Base-by-base conservation (phyloP, 2,113 vertebrate genomes). In the Genyomyrus donnyi region DNA sequence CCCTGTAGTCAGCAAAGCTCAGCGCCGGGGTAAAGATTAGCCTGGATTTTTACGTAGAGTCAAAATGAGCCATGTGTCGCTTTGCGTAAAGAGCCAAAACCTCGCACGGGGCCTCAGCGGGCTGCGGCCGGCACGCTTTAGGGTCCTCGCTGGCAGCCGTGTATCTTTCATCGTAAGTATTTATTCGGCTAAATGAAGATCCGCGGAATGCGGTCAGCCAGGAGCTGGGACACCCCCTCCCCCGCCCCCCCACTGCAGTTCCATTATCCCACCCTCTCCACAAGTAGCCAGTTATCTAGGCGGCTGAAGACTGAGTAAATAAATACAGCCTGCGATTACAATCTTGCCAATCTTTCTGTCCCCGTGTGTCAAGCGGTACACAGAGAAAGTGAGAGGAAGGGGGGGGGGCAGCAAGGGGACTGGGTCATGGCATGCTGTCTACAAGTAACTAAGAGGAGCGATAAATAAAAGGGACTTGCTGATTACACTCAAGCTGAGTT, bases 241-340 rank as follows among this genome's bases (percentile, higher is more conserved):
- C 50, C 39, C 8, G 52, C 39, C 49, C 85, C 80, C 17, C 85
- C 39, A 58, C 39, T 21, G 10, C 42, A 52, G 56, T 48, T 52
- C 46, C 88, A 80, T 50, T n/a, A 49, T 56, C 21, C 74, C 50
- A n/a, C 31, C 49, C 74, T 53, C 88, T 80, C 89, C 89, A 45
- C 89, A 87, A 46, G 49, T 74, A 52, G 77, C 9, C 77, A 39
- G 89, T 84, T 89, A 89, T 89, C 89, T 84, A 77, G 48, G 15
- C 77, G 19, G 74, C 89, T 80, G 89, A 89, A 58, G 89, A 56
- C 89, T 45, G 89, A 84, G 89, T 80, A 89, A 89, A 89, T 83
- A 89, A 83, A 89, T 42, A 48, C 74, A 45, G 49, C 24, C 48
- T 24, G 89, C 31, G 89, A 89, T 89, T 56, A 27, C 89, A 53